phyloP scores from a whole-genome alignment of 2,797 vertebrate genomes.

The Pangasius larnaudii region DNA sequence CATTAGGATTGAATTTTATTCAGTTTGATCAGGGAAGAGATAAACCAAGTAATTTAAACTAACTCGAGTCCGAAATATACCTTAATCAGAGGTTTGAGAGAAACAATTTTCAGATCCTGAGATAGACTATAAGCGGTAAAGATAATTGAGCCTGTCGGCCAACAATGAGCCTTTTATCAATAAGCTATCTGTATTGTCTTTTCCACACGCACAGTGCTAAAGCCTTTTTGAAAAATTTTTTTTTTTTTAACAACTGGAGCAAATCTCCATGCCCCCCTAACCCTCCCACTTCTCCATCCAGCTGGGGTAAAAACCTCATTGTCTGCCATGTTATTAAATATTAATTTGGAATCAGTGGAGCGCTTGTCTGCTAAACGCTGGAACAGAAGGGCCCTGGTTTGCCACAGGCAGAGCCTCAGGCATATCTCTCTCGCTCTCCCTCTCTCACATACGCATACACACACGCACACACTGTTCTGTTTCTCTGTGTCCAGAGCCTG shows the following conservation, averaged over 20 bases:
- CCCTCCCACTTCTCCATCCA: constrained; percentile 44
- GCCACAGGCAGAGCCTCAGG: constrained; percentile 70
- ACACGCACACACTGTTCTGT: constrained; percentile 49
- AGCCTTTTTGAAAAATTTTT: neutral
- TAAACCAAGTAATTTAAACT: constrained; percentile 17
- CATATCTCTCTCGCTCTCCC: constrained; percentile 68
- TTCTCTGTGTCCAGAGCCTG: constrained; percentile 68
- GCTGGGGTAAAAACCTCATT: constrained; percentile 57
- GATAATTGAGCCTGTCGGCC: constrained; percentile 24
- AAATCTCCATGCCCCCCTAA: constrained; percentile 28
- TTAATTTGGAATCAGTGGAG: constrained; percentile 79
- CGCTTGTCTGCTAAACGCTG: constrained; percentile 78
- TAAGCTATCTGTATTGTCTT: constrained; percentile 20
- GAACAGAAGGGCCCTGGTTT: constrained; percentile 72
- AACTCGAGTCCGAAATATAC: neutral
- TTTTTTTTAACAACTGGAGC: constrained; percentile 14
- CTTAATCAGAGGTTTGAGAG: constrained; percentile 33
- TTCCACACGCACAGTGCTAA: neutral
- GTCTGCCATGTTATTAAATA: constrained; percentile 74
- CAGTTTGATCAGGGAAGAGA: constrained; percentile 32
- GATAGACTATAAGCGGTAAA: constrained; percentile 13
- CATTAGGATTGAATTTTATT: constrained; percentile 33
- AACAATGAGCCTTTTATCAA: constrained; percentile 32
- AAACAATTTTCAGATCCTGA: constrained; percentile 12
- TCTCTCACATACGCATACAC: constrained; percentile 68